These are phyloP conservation scores for Aspiorhynchus laticeps DNA, from an alignment of 2,113 vertebrate genomes.

Conservation along the genomic window DNA sequence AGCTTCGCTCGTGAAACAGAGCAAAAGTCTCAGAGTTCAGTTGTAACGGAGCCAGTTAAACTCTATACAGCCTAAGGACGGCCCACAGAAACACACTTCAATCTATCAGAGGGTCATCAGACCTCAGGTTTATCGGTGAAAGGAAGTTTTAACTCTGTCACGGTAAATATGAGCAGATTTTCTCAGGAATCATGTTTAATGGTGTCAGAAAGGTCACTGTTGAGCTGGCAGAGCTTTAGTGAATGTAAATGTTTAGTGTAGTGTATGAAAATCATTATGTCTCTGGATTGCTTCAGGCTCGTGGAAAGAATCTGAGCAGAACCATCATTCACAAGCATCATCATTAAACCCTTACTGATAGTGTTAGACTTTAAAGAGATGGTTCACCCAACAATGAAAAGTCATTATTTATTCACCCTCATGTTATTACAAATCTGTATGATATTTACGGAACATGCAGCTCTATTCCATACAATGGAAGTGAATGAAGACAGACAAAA, in stretches of 20 bases:
- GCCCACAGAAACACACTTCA: neutral
- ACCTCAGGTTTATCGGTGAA: neutral
- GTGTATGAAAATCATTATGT: conserved; percentile 2
- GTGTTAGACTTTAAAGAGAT: neutral
- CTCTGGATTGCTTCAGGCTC: neutral
- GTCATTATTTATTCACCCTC: neutral
- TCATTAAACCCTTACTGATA: neutral
- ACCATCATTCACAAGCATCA: neutral
- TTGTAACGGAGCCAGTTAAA: conserved; percentile 19
- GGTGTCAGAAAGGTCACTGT: conserved; percentile 18
- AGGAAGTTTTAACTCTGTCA: neutral
- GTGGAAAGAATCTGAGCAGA: neutral
- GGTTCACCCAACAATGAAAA: neutral
- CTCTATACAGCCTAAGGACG: neutral
- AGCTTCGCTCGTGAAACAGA: conserved; percentile 34
- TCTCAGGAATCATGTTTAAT: neutral
- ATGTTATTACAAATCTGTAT: neutral
- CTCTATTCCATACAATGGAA: neutral
- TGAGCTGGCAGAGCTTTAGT: neutral
- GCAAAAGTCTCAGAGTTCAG: neutral
- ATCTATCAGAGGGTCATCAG: neutral
- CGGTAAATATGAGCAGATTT: neutral
- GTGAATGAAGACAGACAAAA: neutral
- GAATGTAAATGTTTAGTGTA: neutral
- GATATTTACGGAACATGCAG: neutral